A percentile compares a stretch with the other conserved stretches of the same genome.
phyloP scores from a whole-genome alignment of 2,888 invertebrate species.

The Mystacides longicornis region DNA sequence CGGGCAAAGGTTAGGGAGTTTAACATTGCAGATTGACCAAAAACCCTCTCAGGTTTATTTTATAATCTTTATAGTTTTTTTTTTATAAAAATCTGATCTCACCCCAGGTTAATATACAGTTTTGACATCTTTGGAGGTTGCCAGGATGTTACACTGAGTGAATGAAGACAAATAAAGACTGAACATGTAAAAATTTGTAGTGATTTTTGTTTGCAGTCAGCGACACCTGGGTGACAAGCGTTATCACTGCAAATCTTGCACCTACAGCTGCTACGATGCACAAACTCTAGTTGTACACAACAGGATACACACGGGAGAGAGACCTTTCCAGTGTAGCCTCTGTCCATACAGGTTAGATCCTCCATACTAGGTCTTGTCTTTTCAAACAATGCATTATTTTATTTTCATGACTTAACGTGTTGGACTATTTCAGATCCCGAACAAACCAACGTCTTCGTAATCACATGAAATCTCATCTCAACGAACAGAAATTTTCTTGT shows the following conservation, averaged over 20 bases:
- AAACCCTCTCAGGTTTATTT: too few species aligned
- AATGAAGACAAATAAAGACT: too few species aligned
- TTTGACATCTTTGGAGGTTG: too few species aligned
- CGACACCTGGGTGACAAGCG: slow-evolving; percentile 16
- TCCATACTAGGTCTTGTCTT: too few species aligned
- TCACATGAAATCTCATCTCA: slow-evolving; percentile 17
- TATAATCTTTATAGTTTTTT: too few species aligned
- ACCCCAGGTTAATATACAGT: too few species aligned
- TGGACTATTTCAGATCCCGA: background rate
- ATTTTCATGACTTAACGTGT: too few species aligned
- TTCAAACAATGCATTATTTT: too few species aligned
- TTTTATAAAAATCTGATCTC: too few species aligned
- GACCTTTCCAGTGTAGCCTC: slow-evolving; percentile 16
- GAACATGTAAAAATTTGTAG: background rate
- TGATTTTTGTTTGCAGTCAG: slow-evolving; percentile 4
- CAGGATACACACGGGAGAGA: slow-evolving; percentile 19
- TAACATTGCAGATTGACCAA: too few species aligned
- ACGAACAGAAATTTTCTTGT: slow-evolving; percentile 16
- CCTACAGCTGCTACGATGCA: slow-evolving; percentile 16
- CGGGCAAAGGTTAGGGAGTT: too few species aligned
- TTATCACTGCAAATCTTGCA: slow-evolving; percentile 12
- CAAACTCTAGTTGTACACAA: slow-evolving; percentile 14
- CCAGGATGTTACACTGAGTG: too few species aligned
- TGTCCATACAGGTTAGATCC: slow-evolving; percentile 21
- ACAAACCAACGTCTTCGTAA: slow-evolving; percentile 12